Evolutionary conservation across 2,888 invertebrate genomes (phyloP), one percentile per base, ranked within the genome.

Genomic region (Steinernema carpocapsae): DNA sequence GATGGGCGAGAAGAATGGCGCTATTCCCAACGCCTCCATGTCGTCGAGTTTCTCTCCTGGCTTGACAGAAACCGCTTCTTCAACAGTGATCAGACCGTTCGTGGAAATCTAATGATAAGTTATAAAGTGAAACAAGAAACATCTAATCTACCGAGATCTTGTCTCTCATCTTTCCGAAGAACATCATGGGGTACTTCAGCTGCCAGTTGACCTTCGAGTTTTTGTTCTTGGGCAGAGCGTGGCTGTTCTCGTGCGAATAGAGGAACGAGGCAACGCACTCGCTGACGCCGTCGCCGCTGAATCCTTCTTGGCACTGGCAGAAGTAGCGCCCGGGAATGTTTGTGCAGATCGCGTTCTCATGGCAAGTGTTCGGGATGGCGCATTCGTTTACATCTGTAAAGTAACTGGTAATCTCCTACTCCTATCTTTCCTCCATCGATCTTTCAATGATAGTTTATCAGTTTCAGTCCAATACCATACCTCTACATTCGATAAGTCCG

Each of bases 261-360:
- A 83, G 79, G 10, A 79, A 77, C 14, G 77, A 52, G 22, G 70
- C 74, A 32, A 76, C 71, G 75, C 87, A 87, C 22, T 83, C 82
- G 7, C 72, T 79, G 14, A 80, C 79, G 42, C 87, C 87, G 71
- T 87, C 86, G 19, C 84, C 86, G 70, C 78, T 77, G 77, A 81
- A 86, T 64, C 86, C 86, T 17, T 81, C 81, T 56, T 78, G 77
- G 70, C 87, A 87, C 72, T 86, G 82, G 74, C 87, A 87, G 78
- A 86, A 87, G 76, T 77, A 87, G 64, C 82, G 77, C n/a, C 87
- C 87, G 2, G 87, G 87, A 17, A 86, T 87, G 76, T 87, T 87
- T 12, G 82, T 83, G 76, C 87, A 87, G 14, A 78, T 72, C 14
- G 87, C 87, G 48, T 85, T 77, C 24, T 76, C 74, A 72, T 87